Base-by-base conservation (phyloP, 2,797 vertebrate species). In the Amblyopsis hoosieri region DNA sequence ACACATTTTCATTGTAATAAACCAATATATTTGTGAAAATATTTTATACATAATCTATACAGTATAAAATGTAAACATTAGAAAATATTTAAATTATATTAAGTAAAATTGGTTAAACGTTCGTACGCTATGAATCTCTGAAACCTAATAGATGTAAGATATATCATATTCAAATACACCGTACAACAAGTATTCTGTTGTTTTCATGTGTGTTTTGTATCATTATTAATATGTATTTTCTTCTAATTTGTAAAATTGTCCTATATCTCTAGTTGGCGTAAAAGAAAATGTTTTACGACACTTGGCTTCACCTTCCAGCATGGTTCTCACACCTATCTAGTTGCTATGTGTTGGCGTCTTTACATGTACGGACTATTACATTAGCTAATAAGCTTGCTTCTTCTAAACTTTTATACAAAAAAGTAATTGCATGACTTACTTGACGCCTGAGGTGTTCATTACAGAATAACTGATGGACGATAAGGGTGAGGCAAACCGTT, bases 291-390 rank as follows among this genome's bases (percentile, higher is more conserved):
- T 31, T 78, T 76, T 82, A 66, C 90, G 85, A 84, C 89, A 82
- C 4, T 17, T 50, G 1, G 14, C 2, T 68, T 42, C 12, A 19
- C 64, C 85, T 85, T 90, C 49, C 78, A 12, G 60, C 37, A 12
- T 1, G 0, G 6, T 9, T 45, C n/a, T n/a, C 46, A 12, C 61
- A 53, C 46, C 54, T 59, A 49, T 12, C 37, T 45, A 62, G 81
- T 84, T 78, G 76, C 76, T 79, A 81, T 49, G 81, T 68, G 69
- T 67, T 66, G 67, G 75, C 78, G 78, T 81, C 74, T 72, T 62
- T 55, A 62, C 80, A n/a, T 77, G 62, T 80, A 64, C 80, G 63
- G 58, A 90, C 91, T 91, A 87, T 87, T 66, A 29, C 23, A 29
- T 29, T 29, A 85, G 68, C 85, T 80, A 83, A 67, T 48, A n/a